These are phyloP conservation scores for Caenorhabditis brenneri DNA, from an alignment of 1,140 invertebrate species.

Conservation along the genomic window DNA sequence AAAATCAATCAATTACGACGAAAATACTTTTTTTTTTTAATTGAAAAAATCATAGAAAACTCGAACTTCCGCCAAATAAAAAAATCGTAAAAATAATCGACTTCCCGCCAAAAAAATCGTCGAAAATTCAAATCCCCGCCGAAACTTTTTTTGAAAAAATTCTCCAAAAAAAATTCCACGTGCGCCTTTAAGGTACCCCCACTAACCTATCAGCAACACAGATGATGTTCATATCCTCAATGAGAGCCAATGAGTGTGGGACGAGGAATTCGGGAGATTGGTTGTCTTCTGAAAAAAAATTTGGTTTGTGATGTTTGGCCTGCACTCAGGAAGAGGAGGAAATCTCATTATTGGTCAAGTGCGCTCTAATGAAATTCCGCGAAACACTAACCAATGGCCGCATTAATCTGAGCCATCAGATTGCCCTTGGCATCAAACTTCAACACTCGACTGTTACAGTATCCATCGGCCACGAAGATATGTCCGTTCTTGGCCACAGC, in stretches of 20 bases:
- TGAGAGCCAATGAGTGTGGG: constrained; percentile 84
- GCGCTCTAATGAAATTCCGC: not conserved
- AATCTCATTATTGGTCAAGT: too few relatives aligned
- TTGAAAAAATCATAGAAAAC: too few relatives aligned
- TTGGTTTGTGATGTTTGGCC: not conserved
- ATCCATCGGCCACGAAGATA: constrained; percentile 90
- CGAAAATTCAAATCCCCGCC: too few relatives aligned
- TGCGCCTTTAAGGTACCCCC: constrained; percentile 73
- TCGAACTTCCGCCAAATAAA: too few relatives aligned
- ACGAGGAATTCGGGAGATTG: constrained; percentile 75
- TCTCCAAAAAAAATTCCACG: too few relatives aligned
- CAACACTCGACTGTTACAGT: constrained; percentile 85
- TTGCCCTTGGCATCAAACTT: constrained; percentile 82
- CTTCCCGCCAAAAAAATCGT: too few relatives aligned
- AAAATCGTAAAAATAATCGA: too few relatives aligned
- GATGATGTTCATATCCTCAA: constrained; percentile 82
- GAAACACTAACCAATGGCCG: constrained; percentile 37
- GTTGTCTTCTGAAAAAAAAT: constrained; percentile 24
- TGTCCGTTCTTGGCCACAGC: constrained; percentile 82
- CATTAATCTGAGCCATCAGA: constrained; percentile 72
- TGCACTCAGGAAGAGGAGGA: too few relatives aligned
- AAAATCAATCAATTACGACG: too few relatives aligned
- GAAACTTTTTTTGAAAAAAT: not conserved
- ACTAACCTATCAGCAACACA: constrained; percentile 86
- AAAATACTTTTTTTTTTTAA: too few relatives aligned